A percentile compares a stretch with the other conserved stretches of the same genome.
Conservation (phyloP, 2,888 invertebrate species). For the Coleophora deauratella region DNA sequence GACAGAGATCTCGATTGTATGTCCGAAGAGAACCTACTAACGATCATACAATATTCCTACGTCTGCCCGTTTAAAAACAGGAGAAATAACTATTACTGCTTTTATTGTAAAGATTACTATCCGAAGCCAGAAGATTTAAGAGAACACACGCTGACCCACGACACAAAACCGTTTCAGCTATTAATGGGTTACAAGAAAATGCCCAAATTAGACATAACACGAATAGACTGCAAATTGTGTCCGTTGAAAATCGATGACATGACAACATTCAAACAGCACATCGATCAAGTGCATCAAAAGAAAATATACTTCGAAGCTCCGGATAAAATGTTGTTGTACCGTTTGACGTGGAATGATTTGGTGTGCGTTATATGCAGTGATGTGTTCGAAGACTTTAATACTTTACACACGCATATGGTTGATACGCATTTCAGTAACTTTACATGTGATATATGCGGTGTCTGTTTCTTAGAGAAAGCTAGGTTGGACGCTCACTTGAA, state of each 20-base stretch:
- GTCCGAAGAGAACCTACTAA: conserved; percentile 59
- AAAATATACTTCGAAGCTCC: conserved; percentile 63
- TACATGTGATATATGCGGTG: conserved; percentile 59
- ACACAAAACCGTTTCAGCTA: conserved; percentile 58
- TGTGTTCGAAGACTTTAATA: conserved; percentile 61
- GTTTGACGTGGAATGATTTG: conserved; percentile 56
- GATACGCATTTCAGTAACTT: conserved; percentile 57
- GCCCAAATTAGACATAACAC: conserved; percentile 59
- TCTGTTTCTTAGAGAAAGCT: conserved; percentile 63
- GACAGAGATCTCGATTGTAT: conserved; percentile 60
- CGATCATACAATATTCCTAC: conserved; percentile 58
- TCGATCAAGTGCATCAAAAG: conserved; percentile 51
- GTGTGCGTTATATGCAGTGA: conserved; percentile 59
- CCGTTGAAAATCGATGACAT: conserved; percentile 48
- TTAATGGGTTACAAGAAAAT: conserved; percentile 62
- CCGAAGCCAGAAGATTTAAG: conserved; percentile 58
- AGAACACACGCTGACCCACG: conserved; percentile 55
- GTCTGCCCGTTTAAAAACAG: conserved; percentile 62
- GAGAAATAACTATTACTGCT: conserved; percentile 61
- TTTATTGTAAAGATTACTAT: conserved; percentile 63
- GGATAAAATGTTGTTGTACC: conserved; percentile 51
- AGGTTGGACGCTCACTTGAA: conserved; percentile 64
- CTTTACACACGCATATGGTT: conserved; percentile 58
- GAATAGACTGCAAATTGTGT: conserved; percentile 57
- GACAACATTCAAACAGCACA: conserved; percentile 48